Base-by-base conservation (phyloP, 2,888 invertebrate genomes). In the Alsophila aescularia region DNA sequence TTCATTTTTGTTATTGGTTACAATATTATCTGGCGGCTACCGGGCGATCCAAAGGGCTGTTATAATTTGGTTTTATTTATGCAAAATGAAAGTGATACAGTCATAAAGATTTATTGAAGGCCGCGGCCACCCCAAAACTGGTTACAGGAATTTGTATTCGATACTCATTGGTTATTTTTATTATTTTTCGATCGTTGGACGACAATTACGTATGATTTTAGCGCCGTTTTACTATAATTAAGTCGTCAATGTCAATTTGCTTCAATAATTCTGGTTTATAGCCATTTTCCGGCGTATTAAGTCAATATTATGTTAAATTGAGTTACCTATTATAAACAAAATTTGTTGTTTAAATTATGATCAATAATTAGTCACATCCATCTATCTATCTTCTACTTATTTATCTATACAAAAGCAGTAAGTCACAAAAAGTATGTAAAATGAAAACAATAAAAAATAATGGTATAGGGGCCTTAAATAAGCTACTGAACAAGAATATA, bases 11-110 rank as follows among this genome's bases (percentile, higher is more conserved):
- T 87, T 88, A 84, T 87, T 87, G 85, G 86, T 84, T 82, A 89
- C 87, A 87, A 88, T 87, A 86, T 87, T 81, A 86, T 85, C 83
- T 70, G 84, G 79, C 89, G 88, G 90, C 90, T 91, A 90, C 90
- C 77, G 90, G 87, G 79, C 86, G 53, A 54, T 43, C 83, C 80
- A 87, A 85, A 87, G 86, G 87, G 83, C 78, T 81, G 80, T 84
- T 85, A 85, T 90, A 87, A 90, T 88, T 90, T 85, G 79, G 83
- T 87, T 87, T 90, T 89, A 87, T 90, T 90, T 88, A 90, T 90
- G 90, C 90, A 88, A 90, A 90, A 90, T 88, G 85, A 88, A 87
- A 85, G 77, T 83, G 81, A 83, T 81, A 80, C 75, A 67, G 59
- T 57, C 73, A 71, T 77, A 68, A 79, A 83, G 90, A 90, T 90